These are phyloP conservation scores for Kuschelorhynchus macadamiae DNA, from an alignment of 2,888 invertebrate species.

Conservation along the genomic window DNA sequence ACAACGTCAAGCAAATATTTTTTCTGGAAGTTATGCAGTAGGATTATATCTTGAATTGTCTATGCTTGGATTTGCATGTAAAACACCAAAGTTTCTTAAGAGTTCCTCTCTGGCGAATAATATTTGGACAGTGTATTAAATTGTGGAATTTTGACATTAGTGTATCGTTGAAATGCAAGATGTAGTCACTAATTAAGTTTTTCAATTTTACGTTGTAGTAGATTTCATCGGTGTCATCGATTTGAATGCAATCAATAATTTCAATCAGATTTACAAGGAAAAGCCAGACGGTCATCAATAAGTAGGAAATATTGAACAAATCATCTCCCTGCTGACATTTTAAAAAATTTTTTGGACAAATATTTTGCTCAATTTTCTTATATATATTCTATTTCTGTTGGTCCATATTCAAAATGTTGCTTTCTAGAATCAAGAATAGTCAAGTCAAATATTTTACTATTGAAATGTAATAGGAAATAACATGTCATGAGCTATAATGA, in stretches of 20 bases:
- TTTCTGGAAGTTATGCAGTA: constrained; percentile 55
- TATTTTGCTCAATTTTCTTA: constrained; percentile 49
- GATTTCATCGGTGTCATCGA: constrained; percentile 22
- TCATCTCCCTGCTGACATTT: constrained; percentile 57
- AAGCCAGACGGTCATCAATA: constrained; percentile 55
- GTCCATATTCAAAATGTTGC: constrained; percentile 54
- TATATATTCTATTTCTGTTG: constrained; percentile 52
- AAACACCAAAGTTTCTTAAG: constrained; percentile 42
- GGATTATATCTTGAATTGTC: constrained; percentile 54
- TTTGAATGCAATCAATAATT: constrained; percentile 56
- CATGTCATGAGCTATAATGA: constrained; percentile 50
- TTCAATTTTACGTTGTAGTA: constrained; percentile 26
- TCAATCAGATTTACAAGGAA: constrained; percentile 53
- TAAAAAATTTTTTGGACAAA: constrained; percentile 39
- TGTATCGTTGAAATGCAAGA: constrained; percentile 49
- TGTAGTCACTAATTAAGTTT: constrained; percentile 43
- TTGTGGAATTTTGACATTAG: constrained; percentile 56
- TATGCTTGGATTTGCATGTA: constrained; percentile 55
- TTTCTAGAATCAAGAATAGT: constrained; percentile 4
- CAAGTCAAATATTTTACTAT: constrained; percentile 38
- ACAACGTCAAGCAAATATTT: constrained; percentile 44
- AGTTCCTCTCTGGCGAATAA: constrained; percentile 42
- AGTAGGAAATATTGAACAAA: constrained; percentile 53
- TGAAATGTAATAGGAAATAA: constrained; percentile 48
- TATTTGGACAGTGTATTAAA: constrained; percentile 53